Base-by-base conservation (phyloP, 2,113 vertebrate genomes). In the Microcebus lehilahytsara region DNA sequence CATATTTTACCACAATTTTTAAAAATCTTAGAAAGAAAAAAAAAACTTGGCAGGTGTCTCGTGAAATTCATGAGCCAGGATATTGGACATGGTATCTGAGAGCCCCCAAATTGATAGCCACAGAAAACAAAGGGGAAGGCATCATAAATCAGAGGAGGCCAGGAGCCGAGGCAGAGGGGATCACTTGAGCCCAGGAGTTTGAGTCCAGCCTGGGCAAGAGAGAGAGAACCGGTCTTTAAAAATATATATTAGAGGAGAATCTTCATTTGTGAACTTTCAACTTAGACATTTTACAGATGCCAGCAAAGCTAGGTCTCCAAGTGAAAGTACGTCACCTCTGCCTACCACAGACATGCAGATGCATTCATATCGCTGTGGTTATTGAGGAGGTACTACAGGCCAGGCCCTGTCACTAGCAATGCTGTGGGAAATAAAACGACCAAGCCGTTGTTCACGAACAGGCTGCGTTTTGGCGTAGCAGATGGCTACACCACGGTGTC, bases 311-410 rank as follows among this genome's bases (percentile, higher is more conserved):
- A 19, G 37, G 30, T 64, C 12, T 95, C 51, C 69, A 71, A 46
- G 20, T 42, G 3, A 10, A 34, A 64, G 10, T 32, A 16, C 13
- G 17, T 91, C 40, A 6, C 10, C 0, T 78, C 42, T 62, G 11
- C 78, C 77, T 27, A 34, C 17, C 42, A 53, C 0, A 7, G n/a
- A 19, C 3, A 5, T 37, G 32, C 42, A 37, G 4, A 5, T 3
- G 62, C 4, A 0, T 42, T 37, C 5, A 0, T 5, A 23, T 9
- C 4, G 19, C n/a, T 12, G 2, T 37, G 4, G 40, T 85, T 37
- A 12, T 14, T 51, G 83, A 77, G 37, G 46, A 23, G 62, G 42
- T 22, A 4, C 60, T 46, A 0, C 9, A 2, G 2, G 1, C 66
- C 49, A 53, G 88, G 69, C 42, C 32, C 84, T 16, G 40, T 71